These are phyloP conservation scores for Neocrepidodera transversa DNA, from an alignment of 2,888 invertebrate genomes.

Conservation along the genomic window DNA sequence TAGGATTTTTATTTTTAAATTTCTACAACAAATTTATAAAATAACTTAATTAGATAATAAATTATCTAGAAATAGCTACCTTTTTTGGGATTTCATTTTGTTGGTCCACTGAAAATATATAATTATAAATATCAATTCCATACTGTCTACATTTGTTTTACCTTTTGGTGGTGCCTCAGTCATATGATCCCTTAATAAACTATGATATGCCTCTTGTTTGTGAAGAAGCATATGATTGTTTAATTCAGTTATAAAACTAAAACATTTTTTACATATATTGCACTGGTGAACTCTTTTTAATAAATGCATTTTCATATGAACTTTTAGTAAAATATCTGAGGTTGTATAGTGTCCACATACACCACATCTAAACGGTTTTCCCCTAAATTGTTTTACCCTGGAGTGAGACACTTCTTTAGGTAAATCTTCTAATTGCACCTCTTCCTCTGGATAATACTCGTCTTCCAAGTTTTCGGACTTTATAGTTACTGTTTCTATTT, in stretches of 20 bases:
- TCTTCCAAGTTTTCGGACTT: slow-evolving; percentile 24
- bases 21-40: slow-evolving; percentile 5
- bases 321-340: slow-evolving; percentile 20
- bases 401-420: neutral
- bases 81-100: neutral
- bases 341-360: slow-evolving; percentile 31
- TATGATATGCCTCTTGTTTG: slow-evolving; percentile 8
- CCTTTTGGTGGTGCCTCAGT: neutral
- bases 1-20: slow-evolving; percentile 24
- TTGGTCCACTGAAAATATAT: neutral
- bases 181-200: neutral
- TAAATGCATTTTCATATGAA: slow-evolving; percentile 31
- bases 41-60: neutral
- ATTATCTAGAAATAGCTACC: neutral
- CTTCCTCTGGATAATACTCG: slow-evolving; percentile 14
- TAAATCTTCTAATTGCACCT: neutral
- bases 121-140: neutral
- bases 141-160: neutral
- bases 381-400: neutral
- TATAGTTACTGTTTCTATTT: slow-evolving; percentile 25
- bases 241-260: slow-evolving; percentile 28
- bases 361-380: slow-evolving; percentile 32
- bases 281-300: slow-evolving; percentile 28
- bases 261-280: slow-evolving; percentile 24
- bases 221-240: slow-evolving; percentile 24